Evolutionary conservation across 2,797 vertebrate genomes (phyloP).

Genomic region (Lophotriccus pileatus): DNA sequence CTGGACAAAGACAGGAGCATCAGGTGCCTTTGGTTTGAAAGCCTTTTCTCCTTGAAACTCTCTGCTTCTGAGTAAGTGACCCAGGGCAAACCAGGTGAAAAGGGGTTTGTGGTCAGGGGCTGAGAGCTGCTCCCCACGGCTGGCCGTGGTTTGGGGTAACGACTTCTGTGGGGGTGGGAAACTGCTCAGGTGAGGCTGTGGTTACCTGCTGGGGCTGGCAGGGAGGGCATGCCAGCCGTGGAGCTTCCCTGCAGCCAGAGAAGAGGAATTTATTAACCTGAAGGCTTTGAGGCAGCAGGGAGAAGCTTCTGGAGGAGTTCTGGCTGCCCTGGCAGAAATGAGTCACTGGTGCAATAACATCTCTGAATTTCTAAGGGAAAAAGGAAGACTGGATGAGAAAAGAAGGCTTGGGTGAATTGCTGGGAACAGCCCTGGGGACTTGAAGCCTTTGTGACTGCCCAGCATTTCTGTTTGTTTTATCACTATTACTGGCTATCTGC

Average conservation of each 20-base stretch:
- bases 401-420: neutral
- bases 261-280: neutral
- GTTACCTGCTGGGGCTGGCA: neutral
- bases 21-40: neutral
- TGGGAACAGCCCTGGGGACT: neutral
- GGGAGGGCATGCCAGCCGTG: accelerated
- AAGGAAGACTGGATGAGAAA: neutral
- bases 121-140: neutral
- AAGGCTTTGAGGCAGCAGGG: neutral
- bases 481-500: neutral
- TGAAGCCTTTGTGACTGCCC: neutral
- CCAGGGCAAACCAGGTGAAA: neutral
- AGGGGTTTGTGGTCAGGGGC: neutral
- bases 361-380: neutral
- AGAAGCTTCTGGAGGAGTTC: neutral
- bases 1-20: accelerated
- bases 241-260: neutral
- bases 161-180: neutral
- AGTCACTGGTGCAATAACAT: neutral
- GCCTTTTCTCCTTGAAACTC: neutral
- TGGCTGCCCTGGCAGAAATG: neutral
- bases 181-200: neutral
- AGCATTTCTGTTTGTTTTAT: neutral
- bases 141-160: no score
- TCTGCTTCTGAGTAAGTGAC: neutral